phyloP scores from a whole-genome alignment of 2,888 invertebrate genomes.

The Andrena minutula region DNA sequence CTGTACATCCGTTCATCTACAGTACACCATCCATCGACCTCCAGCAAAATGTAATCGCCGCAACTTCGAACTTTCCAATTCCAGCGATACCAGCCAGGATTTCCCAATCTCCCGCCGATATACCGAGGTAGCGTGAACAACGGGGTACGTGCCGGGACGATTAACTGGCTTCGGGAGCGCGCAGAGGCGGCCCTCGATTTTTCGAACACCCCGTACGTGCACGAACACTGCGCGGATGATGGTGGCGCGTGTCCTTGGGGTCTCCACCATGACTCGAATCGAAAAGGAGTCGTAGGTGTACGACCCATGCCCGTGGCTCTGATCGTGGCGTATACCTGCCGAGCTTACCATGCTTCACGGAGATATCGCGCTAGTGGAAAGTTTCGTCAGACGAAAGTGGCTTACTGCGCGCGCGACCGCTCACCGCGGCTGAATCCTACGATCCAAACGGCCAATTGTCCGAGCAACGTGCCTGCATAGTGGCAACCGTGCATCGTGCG shows the following conservation, averaged over 20 bases:
- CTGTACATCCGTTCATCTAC: neutral
- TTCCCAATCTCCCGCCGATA: neutral
- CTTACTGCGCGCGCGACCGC: constrained; percentile 50
- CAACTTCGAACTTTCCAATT: constrained; percentile 6
- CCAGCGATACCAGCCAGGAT: neutral
- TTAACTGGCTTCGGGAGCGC: neutral
- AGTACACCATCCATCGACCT: neutral
- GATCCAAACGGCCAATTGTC: constrained; percentile 43
- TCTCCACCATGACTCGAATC: constrained; percentile 73
- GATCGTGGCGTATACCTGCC: constrained; percentile 62
- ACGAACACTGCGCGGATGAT: constrained; percentile 51
- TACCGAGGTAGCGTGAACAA: neutral
- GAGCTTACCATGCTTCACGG: constrained; percentile 63
- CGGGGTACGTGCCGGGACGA: neutral
- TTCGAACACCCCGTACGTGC: constrained; percentile 50
- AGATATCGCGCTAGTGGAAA: constrained; percentile 70
- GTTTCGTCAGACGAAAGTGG: constrained; percentile 69
- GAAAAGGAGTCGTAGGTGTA: constrained; percentile 71
- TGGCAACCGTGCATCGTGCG: constrained; percentile 8
- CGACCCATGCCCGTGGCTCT: constrained; percentile 66
- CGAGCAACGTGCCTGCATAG: constrained; percentile 35
- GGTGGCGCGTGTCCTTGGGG: constrained; percentile 67
- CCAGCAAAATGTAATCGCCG: neutral
- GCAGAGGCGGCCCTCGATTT: constrained; percentile 6
- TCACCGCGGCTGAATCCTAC: constrained; percentile 36